Evolutionary conservation across 2,888 invertebrate genomes (phyloP).

Genomic region (Leptinotarsa peninsularis): DNA sequence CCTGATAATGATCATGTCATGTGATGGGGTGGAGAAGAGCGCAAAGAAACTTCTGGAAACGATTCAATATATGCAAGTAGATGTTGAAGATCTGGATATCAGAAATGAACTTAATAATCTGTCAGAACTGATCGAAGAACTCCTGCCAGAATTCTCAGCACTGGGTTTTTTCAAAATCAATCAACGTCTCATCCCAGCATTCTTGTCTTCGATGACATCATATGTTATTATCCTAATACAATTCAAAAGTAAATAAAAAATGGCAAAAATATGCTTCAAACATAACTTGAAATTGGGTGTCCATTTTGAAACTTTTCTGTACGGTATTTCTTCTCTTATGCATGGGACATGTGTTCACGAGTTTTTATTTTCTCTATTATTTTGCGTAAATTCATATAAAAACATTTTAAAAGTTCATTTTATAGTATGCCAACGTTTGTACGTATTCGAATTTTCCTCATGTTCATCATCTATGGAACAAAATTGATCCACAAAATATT

Average conservation of each 20-base stretch:
- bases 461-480: too few species aligned
- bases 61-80: background rate
- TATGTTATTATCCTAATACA: constrained; percentile 7
- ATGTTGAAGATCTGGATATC: background rate
- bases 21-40: background rate
- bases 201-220: background rate
- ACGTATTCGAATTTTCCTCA: too few species aligned
- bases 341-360: too few species aligned
- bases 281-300: too few species aligned
- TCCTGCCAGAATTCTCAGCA: background rate
- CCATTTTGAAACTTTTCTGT: too few species aligned
- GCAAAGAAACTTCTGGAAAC: constrained; percentile 1
- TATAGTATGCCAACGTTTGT: too few species aligned
- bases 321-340: too few species aligned
- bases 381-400: too few species aligned
- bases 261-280: too few species aligned
- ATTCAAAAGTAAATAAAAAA: background rate
- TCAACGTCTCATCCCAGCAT: constrained; percentile 4
- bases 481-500: too few species aligned
- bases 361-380: too few species aligned
- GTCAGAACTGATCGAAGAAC: background rate
- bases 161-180: background rate
- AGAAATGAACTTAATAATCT: background rate
- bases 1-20: constrained; percentile 4
- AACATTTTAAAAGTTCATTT: too few species aligned